Conservation (phyloP, 2,888 invertebrate species). For the Drosophila subquinaria region DNA sequence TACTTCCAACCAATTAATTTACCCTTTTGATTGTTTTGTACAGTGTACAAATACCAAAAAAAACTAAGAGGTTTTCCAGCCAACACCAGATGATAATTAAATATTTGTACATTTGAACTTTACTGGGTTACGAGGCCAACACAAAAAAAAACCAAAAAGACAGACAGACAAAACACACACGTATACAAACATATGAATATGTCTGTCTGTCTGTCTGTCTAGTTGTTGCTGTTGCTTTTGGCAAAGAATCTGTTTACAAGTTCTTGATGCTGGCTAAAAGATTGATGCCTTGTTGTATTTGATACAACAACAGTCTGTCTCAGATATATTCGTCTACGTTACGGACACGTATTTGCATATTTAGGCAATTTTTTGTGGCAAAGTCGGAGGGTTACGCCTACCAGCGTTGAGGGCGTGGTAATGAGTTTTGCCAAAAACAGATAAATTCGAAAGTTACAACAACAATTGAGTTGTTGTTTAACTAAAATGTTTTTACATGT, state of each 20-base stretch:
- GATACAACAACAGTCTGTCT: slow-evolving; percentile 16
- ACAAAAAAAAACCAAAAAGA: slow-evolving; percentile 7
- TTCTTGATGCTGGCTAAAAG: slow-evolving; percentile 40
- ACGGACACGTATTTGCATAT: slow-evolving; percentile 33
- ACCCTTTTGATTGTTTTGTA: background rate
- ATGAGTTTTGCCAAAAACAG: slow-evolving; percentile 53
- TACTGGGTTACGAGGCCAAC: slow-evolving; percentile 67
- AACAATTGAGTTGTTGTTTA: slow-evolving; percentile 13
- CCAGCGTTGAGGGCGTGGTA: slow-evolving; percentile 61
- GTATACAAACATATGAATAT: background rate
- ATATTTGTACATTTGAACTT: slow-evolving; percentile 74
- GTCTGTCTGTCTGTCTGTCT: background rate
- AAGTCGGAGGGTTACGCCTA: slow-evolving; percentile 23
- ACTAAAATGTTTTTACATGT: slow-evolving; percentile 35
- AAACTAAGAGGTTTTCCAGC: slow-evolving; percentile 8
- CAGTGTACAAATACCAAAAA: slow-evolving; percentile 19
- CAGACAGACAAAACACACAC: background rate
- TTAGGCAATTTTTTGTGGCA: slow-evolving; percentile 22
- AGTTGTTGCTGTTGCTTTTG: slow-evolving; percentile 29
- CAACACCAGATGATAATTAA: slow-evolving; percentile 61
- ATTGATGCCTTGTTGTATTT: slow-evolving; percentile 39
- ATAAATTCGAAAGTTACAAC: slow-evolving; percentile 60
- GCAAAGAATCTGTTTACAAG: slow-evolving; percentile 42
- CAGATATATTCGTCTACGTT: slow-evolving; percentile 2
- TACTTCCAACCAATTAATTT: background rate